These are phyloP conservation scores for Tupaia chinensis DNA, from an alignment of 2,113 vertebrate species.

Conservation along the genomic window DNA sequence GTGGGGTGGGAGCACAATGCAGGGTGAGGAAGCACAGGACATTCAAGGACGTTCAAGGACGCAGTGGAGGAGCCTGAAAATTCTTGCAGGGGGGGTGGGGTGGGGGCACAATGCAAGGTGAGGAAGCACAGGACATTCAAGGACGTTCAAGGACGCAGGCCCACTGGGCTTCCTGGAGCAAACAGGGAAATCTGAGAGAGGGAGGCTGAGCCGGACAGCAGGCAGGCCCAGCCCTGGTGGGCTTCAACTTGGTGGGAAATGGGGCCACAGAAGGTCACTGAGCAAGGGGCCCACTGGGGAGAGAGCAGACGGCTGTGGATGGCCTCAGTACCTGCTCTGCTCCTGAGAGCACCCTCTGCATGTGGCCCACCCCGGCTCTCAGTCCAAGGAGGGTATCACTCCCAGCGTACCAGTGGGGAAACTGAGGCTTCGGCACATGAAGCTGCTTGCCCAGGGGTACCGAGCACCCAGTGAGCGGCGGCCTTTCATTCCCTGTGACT, in stretches of 20 bases:
- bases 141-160: background rate
- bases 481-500: background rate
- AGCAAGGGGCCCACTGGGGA: no score
- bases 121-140: background rate
- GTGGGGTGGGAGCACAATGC: background rate
- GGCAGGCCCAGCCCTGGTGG: background rate
- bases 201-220: background rate
- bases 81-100: no score
- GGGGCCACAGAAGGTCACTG: background rate
- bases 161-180: background rate
- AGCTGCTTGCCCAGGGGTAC: no score
- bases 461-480: background rate
- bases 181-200: background rate
- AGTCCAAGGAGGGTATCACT: background rate
- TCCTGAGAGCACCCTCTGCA: background rate
- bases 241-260: background rate
- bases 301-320: accelerated
- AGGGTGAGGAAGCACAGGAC: background rate
- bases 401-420: background rate
- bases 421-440: background rate
- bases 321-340: no score
- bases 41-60: background rate
- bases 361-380: background rate
- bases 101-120: background rate
- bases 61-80: no score